A percentile compares a stretch with the other conserved stretches of the same genome.
These are phyloP conservation scores for Dastarcus helophoroides DNA, from an alignment of 2,888 invertebrate genomes.

Conservation along the genomic window DNA sequence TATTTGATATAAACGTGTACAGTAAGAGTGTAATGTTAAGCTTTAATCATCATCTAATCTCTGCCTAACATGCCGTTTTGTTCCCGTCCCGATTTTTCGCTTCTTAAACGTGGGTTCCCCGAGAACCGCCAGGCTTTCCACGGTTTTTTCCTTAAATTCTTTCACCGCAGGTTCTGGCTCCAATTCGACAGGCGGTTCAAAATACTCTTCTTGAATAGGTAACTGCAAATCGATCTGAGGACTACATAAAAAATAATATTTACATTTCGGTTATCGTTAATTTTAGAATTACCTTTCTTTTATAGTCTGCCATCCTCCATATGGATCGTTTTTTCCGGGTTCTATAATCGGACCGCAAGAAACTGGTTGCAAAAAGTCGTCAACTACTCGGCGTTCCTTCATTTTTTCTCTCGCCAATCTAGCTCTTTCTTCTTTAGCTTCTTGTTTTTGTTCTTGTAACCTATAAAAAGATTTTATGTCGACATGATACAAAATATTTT, in stretches of 20 bases:
- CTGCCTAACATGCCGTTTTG: conserved; percentile 51
- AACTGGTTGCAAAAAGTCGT: conserved; percentile 27
- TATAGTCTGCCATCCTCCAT: conserved; percentile 66
- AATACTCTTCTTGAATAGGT: conserved; percentile 40
- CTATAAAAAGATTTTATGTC: conserved; percentile 17
- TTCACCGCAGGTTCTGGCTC: conserved; percentile 40
- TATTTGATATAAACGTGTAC: no score
- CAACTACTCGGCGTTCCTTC: conserved; percentile 32
- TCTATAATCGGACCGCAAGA: conserved; percentile 45
- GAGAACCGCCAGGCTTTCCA: conserved; percentile 42
- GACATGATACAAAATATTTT: no score
- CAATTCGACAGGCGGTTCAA: conserved; percentile 31
- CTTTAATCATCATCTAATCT: conserved; percentile 50
- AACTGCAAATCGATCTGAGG: conserved; percentile 57
- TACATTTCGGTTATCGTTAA: background rate
- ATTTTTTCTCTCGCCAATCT: conserved; percentile 39
- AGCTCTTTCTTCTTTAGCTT: conserved; percentile 42
- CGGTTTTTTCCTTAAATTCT: conserved; percentile 51
- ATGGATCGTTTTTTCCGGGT: conserved; percentile 52
- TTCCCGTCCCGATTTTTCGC: conserved; percentile 46
- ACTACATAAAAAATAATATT: conserved; percentile 1
- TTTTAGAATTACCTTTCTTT: conserved; percentile 23
- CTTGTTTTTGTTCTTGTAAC: conserved; percentile 29
- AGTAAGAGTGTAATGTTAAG: no score
- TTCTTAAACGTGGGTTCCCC: conserved; percentile 53